phyloP scores from a whole-genome alignment of 2,113 vertebrate genomes.

The Oenanthe oenanthe region DNA sequence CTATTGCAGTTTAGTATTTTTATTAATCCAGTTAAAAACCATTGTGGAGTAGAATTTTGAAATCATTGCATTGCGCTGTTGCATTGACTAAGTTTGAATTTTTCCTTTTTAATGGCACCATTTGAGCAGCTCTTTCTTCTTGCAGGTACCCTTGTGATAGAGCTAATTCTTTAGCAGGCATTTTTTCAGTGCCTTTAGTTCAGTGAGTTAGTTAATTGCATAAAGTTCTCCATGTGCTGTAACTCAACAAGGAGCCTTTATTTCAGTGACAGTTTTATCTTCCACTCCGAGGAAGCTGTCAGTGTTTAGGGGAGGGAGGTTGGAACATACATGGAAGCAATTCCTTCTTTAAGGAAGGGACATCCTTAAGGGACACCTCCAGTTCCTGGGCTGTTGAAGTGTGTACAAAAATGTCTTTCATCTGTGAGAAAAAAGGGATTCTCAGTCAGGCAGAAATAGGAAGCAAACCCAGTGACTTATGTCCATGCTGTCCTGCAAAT shows the following conservation, averaged over 20 bases:
- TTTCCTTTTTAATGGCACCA: neutral
- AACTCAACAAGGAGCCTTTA: neutral
- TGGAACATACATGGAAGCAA: neutral
- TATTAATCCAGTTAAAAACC: neutral
- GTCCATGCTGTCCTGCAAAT: neutral
- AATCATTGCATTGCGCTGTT: neutral
- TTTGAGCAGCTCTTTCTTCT: neutral
- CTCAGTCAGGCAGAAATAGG: neutral
- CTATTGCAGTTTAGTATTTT: neutral
- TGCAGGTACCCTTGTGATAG: neutral
- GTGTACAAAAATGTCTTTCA: neutral
- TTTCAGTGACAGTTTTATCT: neutral
- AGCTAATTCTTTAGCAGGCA: neutral
- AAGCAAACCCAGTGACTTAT: neutral
- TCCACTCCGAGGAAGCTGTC: accelerated
- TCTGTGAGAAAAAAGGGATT: neutral
- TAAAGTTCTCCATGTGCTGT: neutral
- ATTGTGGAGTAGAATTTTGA: neutral
- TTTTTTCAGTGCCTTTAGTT: neutral
- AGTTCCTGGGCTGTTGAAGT: neutral
- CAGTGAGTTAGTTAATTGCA: neutral
- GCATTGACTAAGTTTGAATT: neutral
- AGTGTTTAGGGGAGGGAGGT: neutral
- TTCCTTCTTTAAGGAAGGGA: neutral
- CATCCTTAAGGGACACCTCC: too few relatives aligned